Evolutionary conservation across 2,888 invertebrate species (phyloP), one percentile per base, ranked within the genome.

Genomic region (Cheilosia soror): DNA sequence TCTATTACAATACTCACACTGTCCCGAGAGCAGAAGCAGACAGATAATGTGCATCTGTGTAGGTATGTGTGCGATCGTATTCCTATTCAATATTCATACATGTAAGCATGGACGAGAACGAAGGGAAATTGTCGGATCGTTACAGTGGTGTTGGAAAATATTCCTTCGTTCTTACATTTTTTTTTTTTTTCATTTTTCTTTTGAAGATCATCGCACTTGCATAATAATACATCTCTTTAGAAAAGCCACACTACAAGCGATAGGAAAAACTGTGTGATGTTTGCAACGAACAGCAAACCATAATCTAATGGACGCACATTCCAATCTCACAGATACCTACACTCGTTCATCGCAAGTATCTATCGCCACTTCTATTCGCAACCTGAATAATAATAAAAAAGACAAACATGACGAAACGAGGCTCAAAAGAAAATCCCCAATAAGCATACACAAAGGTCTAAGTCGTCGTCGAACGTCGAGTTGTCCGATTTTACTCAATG

Each of bases 301-400:
- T 68, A 76, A 79, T 79, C 79, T 73, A 80, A 81, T 71, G 66
- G 80, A 85, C 81, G 85, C 81, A 77, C 85, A 85, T 85, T 85
- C 85, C 85, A 42, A 85, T 77, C 85, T 72, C 72, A 85, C 85
- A 58, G 33, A 66, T 42, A 20, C 20, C 20, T 20, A 81, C 85
- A 53, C 55, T 60, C 65, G 63, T 33, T 15, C 73, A 51, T 13
- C 57, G 44, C 51, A 47, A 49, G 29, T 66, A 68, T 44, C 69
- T 66, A 31, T 40, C 15, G 13, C 47, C 57, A 57, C 51, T 69
- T 63, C 65, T 73, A 62, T 77, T 65, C 71, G 85, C 80, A 85
- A 80, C 85, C 80, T 85, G 76, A 85, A 85, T 85, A 80, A 53
- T 69, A 79, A 79, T 60, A 62, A 71, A 62, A 62, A 73, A 79